These are phyloP conservation scores for Eulemur coronatus DNA, from an alignment of 2,797 vertebrate genomes.

Conservation along the genomic window DNA sequence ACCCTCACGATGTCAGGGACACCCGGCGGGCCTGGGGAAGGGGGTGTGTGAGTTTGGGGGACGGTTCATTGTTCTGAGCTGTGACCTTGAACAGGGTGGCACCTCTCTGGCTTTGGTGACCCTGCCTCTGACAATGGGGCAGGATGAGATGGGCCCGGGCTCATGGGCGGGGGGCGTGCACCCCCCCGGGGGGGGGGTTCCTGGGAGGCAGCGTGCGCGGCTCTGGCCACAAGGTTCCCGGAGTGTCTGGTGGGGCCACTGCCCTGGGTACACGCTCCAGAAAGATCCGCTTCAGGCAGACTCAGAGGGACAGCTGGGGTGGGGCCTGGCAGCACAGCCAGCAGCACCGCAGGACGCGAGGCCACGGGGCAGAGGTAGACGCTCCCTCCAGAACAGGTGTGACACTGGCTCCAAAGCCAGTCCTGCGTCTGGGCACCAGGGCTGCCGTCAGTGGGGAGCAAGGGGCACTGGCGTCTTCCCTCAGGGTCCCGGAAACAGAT, in stretches of 20 bases:
- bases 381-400: not conserved
- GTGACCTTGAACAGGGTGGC: not conserved
- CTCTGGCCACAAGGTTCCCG: not conserved
- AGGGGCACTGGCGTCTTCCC: too few relatives aligned
- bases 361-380: not conserved
- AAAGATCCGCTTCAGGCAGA: not conserved
- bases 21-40: too few relatives aligned
- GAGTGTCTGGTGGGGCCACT: accelerated
- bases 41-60: accelerated
- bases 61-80: not conserved
- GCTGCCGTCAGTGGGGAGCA: too few relatives aligned
- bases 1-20: accelerated
- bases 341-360: accelerated
- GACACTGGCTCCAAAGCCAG: not conserved
- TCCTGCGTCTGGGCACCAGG: not conserved
- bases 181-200: not conserved
- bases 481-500: not conserved
- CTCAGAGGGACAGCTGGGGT: not conserved
- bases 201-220: accelerated
- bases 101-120: accelerated
- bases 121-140: not conserved
- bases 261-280: not conserved
- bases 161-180: not conserved
- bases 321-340: accelerated
- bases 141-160: not conserved